Percentiles rank a stretch among this genome's conserved stretches.
Conservation (phyloP, 2,113 vertebrate species). For the Seriola rivoliana region DNA sequence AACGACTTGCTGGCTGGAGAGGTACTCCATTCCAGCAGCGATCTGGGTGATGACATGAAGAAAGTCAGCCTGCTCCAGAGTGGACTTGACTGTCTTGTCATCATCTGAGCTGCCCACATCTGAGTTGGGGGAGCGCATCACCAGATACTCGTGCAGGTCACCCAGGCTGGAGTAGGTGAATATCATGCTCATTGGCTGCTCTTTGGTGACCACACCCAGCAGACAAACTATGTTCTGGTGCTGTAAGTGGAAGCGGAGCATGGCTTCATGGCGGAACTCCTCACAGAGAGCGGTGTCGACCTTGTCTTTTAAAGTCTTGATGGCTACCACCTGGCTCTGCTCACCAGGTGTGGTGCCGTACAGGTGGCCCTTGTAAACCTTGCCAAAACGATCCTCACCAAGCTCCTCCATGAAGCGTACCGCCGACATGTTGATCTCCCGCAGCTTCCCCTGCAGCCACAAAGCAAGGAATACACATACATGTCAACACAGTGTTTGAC, state of each 20-base stretch:
- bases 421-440: conserved; percentile 93
- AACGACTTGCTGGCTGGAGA: conserved; percentile 92
- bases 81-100: conserved; percentile 93
- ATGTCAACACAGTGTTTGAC: conserved; percentile 23
- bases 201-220: conserved; percentile 92
- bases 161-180: conserved; percentile 93
- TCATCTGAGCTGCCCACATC: conserved; percentile 96
- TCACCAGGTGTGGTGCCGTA: conserved; percentile 91
- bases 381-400: conserved; percentile 96
- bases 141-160: conserved; percentile 95
- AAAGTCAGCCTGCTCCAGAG: conserved; percentile 94
- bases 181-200: conserved; percentile 95
- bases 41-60: conserved; percentile 94
- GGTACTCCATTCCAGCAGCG: conserved; percentile 96
- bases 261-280: conserved; percentile 95
- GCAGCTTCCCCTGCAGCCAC: conserved; percentile 88
- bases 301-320: conserved; percentile 97
- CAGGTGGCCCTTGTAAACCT: conserved; percentile 96
- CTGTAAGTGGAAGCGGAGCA: conserved; percentile 90
- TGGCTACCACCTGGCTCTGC: conserved; percentile 93
- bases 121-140: conserved; percentile 95
- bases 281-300: conserved; percentile 90
- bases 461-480: conserved; percentile 27
- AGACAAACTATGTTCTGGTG: conserved; percentile 94
- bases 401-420: conserved; percentile 97